Conservation (phyloP, 2,113 vertebrate species). For the Stegastes partitus region DNA sequence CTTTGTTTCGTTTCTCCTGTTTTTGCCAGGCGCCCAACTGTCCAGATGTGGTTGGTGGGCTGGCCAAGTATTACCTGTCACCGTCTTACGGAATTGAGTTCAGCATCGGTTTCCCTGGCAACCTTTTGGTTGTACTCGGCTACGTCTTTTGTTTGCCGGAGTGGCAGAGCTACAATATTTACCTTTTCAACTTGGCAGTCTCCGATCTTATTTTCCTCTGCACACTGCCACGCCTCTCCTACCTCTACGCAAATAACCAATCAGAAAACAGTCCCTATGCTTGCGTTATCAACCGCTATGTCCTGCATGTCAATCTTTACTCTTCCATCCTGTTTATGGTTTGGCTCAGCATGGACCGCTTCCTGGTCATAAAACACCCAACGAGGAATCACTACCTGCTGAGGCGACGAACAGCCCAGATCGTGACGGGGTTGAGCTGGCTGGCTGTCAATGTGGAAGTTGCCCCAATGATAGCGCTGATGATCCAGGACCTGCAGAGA, state of each 20-base stretch:
- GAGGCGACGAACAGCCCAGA: conserved; percentile 71
- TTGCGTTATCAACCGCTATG: conserved; percentile 87
- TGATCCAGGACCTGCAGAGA: conserved; percentile 33
- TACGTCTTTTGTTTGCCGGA: conserved; percentile 89
- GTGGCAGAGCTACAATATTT: conserved; percentile 91
- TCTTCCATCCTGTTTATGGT: conserved; percentile 93
- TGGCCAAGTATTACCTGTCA: conserved; percentile 88
- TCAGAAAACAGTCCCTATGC: conserved; percentile 12
- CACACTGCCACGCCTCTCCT: conserved; percentile 88
- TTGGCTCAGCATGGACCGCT: conserved; percentile 88
- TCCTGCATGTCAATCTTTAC: conserved; percentile 91
- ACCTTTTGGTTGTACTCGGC: conserved; percentile 84
- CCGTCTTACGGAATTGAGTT: conserved; percentile 87
- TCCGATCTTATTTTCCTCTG: conserved; percentile 91
- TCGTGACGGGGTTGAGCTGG: conserved; percentile 84
- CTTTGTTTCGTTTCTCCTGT: background rate
- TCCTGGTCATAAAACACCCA: conserved; percentile 87
- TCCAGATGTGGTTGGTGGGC: background rate
- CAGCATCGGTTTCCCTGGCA: conserved; percentile 85
- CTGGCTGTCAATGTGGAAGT: conserved; percentile 86
- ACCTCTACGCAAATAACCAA: conserved; percentile 76
- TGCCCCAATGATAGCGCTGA: conserved; percentile 83
- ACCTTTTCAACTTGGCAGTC: conserved; percentile 90
- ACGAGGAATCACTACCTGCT: conserved; percentile 86
- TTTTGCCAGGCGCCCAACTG: conserved; percentile 62